Evolutionary conservation across 2,888 invertebrate genomes (phyloP).

Genomic region (Apoda limacodes): DNA sequence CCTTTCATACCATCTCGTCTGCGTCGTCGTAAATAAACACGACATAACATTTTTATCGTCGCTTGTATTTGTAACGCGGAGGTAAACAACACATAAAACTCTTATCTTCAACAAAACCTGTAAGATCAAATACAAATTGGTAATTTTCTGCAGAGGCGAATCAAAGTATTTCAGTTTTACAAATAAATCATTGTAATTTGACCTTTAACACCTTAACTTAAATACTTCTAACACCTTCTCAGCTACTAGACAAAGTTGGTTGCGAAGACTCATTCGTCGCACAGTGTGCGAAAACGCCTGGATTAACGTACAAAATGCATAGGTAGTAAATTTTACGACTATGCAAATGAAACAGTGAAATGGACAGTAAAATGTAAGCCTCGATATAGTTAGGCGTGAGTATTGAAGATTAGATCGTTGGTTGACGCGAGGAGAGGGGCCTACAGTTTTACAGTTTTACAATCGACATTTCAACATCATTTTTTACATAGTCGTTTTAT

Average conservation of each 20-base stretch:
- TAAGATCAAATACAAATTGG: background rate
- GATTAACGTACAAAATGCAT: conserved; percentile 60
- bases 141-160: background rate
- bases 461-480: no score
- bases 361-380: conserved; percentile 53
- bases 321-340: conserved; percentile 62
- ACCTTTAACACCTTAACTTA: background rate
- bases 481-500: no score
- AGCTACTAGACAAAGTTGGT: conserved; percentile 1
- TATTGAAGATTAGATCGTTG: conserved; percentile 34
- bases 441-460: no score
- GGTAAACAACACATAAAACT: background rate
- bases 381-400: conserved; percentile 35
- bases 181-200: background rate
- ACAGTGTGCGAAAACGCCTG: conserved; percentile 36
- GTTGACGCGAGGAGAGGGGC: no score
- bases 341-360: conserved; percentile 57
- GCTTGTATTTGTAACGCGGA: background rate
- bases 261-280: conserved; percentile 13
- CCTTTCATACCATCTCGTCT: no score
- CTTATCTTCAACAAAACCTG: background rate
- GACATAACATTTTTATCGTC: no score
- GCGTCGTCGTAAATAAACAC: no score
- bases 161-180: background rate
- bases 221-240: no score